Base-by-base conservation (phyloP, 92 coral and sea anemone genomes). In the Zoanthus gigantus region DNA sequence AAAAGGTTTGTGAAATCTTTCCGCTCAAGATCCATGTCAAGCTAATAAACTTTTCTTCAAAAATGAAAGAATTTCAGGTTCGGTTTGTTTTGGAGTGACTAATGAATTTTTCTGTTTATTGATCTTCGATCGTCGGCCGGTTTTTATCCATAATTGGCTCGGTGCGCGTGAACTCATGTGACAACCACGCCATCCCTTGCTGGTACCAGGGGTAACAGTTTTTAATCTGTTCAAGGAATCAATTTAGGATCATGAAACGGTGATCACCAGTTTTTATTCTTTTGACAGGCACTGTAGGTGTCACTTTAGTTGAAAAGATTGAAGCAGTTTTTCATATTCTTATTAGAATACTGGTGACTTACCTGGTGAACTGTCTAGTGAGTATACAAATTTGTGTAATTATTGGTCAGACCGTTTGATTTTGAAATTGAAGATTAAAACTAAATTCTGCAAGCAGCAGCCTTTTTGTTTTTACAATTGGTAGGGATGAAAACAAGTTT, bases 241-340 rank as follows among this genome's bases (percentile, higher is more conserved):
- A 42, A 48, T 76, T 13, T 30, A 29, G 37, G 82, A 53, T 54
- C 82, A 54, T 11, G 23, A 5, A 4, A 53, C 60, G 29, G 13
- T 0, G 63, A 81, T 46, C 42, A 81, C 85, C 85, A 81, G 85
- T 63, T 80, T 17, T 11, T 7, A 50, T 81, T 81, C 75, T 23
- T 67, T 81, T 73, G 7, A 18, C 23, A 52, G 65, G 48, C 71
- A 29, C 57, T 47, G 58, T 81, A 4, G 75, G 66, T 81, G 75
- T 68, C 71, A 29, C 57, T 47, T 42, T 81, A 4, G 75, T 42
- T 81, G 75, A 81, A 81, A 66, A 81, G 65, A 81, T 48, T 65
- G 74, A 81, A 66, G 13, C 6, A 45, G 17, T 66, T 66, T 81
- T 73, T 45, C 28, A 81, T 23, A 23, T 37, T 37, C 42, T 37